Percentiles rank a stretch among this genome's conserved stretches.
These are phyloP conservation scores for Dendrolimus kikuchii DNA, from an alignment of 1,140 invertebrate genomes.

Conservation along the genomic window DNA sequence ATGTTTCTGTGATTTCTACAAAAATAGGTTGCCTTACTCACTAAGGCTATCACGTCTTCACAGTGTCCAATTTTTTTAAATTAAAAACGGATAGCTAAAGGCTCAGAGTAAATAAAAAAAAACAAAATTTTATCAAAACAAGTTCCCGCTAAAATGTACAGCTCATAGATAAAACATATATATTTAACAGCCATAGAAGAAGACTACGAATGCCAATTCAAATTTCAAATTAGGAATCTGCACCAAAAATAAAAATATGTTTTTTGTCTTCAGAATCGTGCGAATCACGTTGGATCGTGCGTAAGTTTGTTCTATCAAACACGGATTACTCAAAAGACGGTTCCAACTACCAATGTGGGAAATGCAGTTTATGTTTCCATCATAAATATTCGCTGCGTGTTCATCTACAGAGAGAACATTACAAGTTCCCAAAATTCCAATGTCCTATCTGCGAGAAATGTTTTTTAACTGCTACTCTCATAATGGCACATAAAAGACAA, in stretches of 20 bases:
- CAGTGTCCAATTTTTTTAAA: too few relatives aligned
- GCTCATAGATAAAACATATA: too few relatives aligned
- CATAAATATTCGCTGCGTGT: constrained; percentile 30
- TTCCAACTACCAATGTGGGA: constrained; percentile 25
- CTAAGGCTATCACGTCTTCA: too few relatives aligned
- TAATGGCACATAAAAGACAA: constrained; percentile 42
- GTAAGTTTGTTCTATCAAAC: constrained; percentile 32
- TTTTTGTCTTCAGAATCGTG: constrained; percentile 24
- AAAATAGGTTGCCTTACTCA: too few relatives aligned
- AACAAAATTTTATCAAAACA: too few relatives aligned
- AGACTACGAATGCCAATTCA: too few relatives aligned
- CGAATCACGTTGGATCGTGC: neutral
- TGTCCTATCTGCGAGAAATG: constrained; percentile 36
- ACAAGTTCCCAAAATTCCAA: constrained; percentile 31
- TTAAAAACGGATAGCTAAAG: too few relatives aligned
- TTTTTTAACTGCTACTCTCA: constrained; percentile 42
- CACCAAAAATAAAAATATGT: neutral
- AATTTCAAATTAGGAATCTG: too few relatives aligned
- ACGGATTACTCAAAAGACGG: constrained; percentile 37
- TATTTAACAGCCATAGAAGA: too few relatives aligned
- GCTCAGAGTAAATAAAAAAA: too few relatives aligned
- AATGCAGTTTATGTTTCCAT: constrained; percentile 39
- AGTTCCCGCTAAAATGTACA: too few relatives aligned
- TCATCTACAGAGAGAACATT: constrained; percentile 47
- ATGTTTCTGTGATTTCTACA: too few relatives aligned